Percentiles rank a stretch among this genome's conserved stretches.
Conservation (phyloP, 2,888 invertebrate genomes). For the Seladonia tumulorum region DNA sequence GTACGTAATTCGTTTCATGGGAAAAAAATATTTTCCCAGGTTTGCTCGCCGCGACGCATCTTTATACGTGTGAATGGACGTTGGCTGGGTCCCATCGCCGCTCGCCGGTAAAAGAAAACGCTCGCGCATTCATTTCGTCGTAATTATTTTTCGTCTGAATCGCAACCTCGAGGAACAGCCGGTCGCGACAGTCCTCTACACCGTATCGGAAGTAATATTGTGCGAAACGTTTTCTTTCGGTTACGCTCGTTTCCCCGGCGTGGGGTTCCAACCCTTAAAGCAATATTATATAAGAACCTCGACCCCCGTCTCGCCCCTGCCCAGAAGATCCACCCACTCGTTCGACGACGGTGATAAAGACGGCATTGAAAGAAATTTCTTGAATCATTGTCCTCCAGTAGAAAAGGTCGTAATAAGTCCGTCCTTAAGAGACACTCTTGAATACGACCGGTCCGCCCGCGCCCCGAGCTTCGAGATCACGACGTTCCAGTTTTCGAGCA, state of each 20-base stretch:
- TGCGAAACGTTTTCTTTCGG: conserved; percentile 45
- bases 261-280: conserved; percentile 24
- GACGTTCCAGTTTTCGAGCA: conserved; percentile 19
- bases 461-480: conserved; percentile 10
- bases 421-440: conserved; percentile 32
- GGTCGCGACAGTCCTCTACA: conserved; percentile 40
- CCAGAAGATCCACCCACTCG: background rate
- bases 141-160: conserved; percentile 58
- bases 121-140: conserved; percentile 29
- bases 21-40: background rate
- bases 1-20: background rate
- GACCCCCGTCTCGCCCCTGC: background rate
- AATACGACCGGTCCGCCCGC: conserved; percentile 25
- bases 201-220: conserved; percentile 36
- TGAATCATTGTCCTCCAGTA: conserved; percentile 51
- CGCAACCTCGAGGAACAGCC: conserved; percentile 34
- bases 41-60: background rate
- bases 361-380: conserved; percentile 50
- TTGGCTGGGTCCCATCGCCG: background rate
- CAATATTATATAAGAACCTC: conserved; percentile 32
- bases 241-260: conserved; percentile 3
- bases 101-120: background rate
- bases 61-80: conserved; percentile 1
- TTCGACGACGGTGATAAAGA: conserved; percentile 39
- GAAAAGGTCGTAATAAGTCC: conserved; percentile 58